These are phyloP conservation scores for Papilio glaucus DNA, from an alignment of 1,140 invertebrate genomes.

Conservation along the genomic window DNA sequence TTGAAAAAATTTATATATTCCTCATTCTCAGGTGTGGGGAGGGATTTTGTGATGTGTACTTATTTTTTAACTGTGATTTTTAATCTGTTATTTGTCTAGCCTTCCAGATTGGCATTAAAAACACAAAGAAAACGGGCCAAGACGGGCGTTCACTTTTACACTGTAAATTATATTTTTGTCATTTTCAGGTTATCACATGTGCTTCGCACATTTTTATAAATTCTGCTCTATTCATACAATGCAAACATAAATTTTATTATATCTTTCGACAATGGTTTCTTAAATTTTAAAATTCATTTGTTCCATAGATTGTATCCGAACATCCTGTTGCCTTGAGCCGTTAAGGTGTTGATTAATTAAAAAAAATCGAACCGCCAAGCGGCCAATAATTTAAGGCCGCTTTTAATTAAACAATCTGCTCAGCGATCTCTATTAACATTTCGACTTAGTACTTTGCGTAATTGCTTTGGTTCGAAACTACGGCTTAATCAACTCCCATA, in stretches of 20 bases:
- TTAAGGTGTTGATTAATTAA: constrained; percentile 29
- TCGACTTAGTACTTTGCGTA: constrained; percentile 46
- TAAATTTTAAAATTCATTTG: constrained; percentile 11
- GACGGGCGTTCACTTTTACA: no score
- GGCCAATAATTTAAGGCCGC: constrained; percentile 18
- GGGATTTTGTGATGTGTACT: no score
- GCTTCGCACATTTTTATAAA: no score
- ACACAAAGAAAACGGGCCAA: no score
- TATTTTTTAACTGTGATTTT: no score
- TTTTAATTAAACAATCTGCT: constrained; percentile 55
- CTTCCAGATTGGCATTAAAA: no score
- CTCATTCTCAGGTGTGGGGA: no score
- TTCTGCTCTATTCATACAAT: not conserved
- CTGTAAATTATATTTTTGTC: no score
- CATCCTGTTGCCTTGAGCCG: not conserved
- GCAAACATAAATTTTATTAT: constrained; percentile 7
- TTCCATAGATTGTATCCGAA: constrained; percentile 12
- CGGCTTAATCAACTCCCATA: constrained; percentile 39
- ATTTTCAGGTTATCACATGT: no score
- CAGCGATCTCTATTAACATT: constrained; percentile 50
- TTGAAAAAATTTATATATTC: no score
- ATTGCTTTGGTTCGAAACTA: constrained; percentile 45
- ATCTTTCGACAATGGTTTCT: not conserved
- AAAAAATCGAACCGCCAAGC: not conserved
- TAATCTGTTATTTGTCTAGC: no score